Evolutionary conservation across 2,888 invertebrate species (phyloP), one percentile per base, ranked within the genome.

Genomic region (Drosophila anomalipes): DNA sequence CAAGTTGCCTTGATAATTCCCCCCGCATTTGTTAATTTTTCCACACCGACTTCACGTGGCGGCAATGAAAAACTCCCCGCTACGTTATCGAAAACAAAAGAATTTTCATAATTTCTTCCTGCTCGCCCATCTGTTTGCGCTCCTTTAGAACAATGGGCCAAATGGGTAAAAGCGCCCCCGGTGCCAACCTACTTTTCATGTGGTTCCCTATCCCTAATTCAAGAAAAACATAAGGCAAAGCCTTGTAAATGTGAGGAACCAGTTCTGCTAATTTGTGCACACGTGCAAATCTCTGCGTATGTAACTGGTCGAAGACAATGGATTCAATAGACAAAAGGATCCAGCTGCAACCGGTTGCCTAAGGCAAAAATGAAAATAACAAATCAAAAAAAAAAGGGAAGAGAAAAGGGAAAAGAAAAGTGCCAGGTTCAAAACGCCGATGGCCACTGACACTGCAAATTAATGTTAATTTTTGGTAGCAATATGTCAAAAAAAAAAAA

Each of bases 261-360:
- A 90, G 90, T 90, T 87, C 71, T 71, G 87, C 89, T 90, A 87
- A 87, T 90, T 87, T 89, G 87, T 75, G 81, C 87, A 82, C 87
- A 87, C 87, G 87, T 90, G 91, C 91, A 87, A 90, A 84, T 54
- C 54, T 69, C 57, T 12, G 30, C 39, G 54, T 16, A 60, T 56
- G 74, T 65, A 81, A 82, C 73, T 68, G 53, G 47, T 44, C 54
- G 62, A 56, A 73, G 54, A 79, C 82, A 79, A 79, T 62, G 32
- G 67, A n/a, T 33, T 58, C 10, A 26, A 26, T 49, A 39, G 54
- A 88, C 83, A 84, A 85, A 82, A 80, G 76, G 77, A 67, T 67
- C 32, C 70, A 47, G 56, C 32, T 41, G 64, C 37, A 89, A 88
- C 88, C 74, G 67, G 78, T 73, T 78, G 47, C 51, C 60, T 16